Evolutionary conservation across 2,113 vertebrate species (phyloP), one percentile per base, ranked within the genome.

Genomic region (Oenanthe melanoleuca): DNA sequence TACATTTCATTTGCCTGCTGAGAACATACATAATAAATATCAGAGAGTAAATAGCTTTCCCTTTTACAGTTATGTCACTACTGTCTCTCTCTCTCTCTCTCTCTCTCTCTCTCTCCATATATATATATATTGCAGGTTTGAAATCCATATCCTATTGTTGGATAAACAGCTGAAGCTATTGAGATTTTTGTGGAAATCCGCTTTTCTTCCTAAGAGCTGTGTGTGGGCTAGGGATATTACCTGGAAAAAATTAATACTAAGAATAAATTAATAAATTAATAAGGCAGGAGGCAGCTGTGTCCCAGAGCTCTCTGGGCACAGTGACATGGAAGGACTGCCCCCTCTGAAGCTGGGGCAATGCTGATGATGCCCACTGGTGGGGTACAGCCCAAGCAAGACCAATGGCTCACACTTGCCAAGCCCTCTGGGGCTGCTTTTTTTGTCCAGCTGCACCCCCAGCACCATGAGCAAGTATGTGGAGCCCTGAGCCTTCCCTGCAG

Each of bases 21-120:
- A 96, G 87, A 79, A 65, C 89, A 44, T 33, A 47, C n/a, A 37
- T 82, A 93, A 89, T 71, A 93, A 93, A 94, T 95, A 93, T 2
- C 44, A 88, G 82, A 88, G 15, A 82, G 13, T 57, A 77, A 93
- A 88, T 50, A 86, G 65, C 19, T 88, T 95, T 94, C 88, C 64
- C 25, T 75, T 97, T 84, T 84, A 72, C 70, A 92, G 75, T 89
- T 92, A 79, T 66, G 42, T 63, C 78, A 83, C 44, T 72, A 34
- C n/a, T 57, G 19, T 47, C 19, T 37, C 38, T 80, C 15, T 55
- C 13, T 69, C 23, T 42, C 10, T 21, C 24, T 3, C 24, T 44
- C 31, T 44, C 20, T 37, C 15, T 12, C 1, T 38, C 6, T 37
- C 34, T 37, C 34, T 37, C 34, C 34, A 37, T 37, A 15, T 9